Evolutionary conservation across 2,797 vertebrate genomes (phyloP), one percentile per base, ranked within the genome.

Genomic region (Periophthalmus magnuspinnatus): DNA sequence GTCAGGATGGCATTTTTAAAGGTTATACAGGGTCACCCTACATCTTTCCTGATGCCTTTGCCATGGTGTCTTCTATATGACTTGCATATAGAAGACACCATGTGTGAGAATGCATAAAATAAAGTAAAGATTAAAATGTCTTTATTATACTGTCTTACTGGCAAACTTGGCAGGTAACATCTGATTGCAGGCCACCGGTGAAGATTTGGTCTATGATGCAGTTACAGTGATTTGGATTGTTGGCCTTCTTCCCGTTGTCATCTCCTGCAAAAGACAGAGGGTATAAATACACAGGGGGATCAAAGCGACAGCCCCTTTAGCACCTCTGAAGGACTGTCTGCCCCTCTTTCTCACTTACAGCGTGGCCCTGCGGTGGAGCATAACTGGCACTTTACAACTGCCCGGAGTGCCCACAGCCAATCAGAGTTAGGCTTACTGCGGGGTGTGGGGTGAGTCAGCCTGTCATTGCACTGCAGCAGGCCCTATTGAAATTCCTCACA

Each of bases 121-220:
- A n/a, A n/a, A n/a, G n/a, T n/a, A n/a, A n/a, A n/a, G n/a, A n/a
- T n/a, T n/a, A n/a, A n/a, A n/a, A n/a, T n/a, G n/a, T n/a, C n/a
- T 67, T 61, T 5, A 48, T n/a, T 11, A 58, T 19, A 62, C 5
- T 74, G 56, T 94, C 96, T 95, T 93, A 98, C 96, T 97, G 96
- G 94, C 96, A 98, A 89, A 96, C 96, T 90, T 98, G 96, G 94
- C 96, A 98, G 79, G 96, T 98, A 84, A 98, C 96, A 34, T 98
- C 96, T 22, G 96, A 98, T 93, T 98, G 96, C 87, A 98, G 95
- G 81, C 96, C 96, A 0, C 96, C 96, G 0, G 96, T 98, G 92
- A 98, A 98, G 89, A 98, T 98, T 95, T 98, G 96, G 94, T 98
- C 96, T 79, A 97, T 97, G 91, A 98, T 98, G 93, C 96, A 98